Conservation (phyloP, 2,113 vertebrate species). For the Sterna hirundo region DNA sequence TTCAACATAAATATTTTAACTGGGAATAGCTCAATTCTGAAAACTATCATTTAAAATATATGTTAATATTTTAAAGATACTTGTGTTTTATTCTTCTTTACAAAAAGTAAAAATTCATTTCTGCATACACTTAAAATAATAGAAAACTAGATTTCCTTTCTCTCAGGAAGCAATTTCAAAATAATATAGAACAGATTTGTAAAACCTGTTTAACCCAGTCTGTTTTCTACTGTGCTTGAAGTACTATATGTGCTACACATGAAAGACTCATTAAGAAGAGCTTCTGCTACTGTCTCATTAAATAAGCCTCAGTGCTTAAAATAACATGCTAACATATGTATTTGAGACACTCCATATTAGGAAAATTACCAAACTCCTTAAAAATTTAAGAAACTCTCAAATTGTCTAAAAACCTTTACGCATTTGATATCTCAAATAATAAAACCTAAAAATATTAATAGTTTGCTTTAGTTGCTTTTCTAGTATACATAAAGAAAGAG, state of each 20-base stretch:
- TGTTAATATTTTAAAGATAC: not conserved
- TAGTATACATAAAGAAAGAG: not conserved
- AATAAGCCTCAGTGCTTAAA: not conserved
- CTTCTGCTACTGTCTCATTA: not conserved
- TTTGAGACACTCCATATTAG: not conserved
- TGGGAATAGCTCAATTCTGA: not conserved
- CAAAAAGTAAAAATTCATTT: not conserved
- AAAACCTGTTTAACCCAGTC: not conserved
- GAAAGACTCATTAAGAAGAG: not conserved
- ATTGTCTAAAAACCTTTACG: not conserved
- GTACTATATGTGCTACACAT: not conserved
- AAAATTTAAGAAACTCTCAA: not conserved
- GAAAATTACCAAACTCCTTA: constrained; percentile 12
- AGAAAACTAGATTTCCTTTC: not conserved
- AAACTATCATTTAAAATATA: not conserved
- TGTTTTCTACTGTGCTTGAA: not conserved
- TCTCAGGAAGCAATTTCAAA: constrained; percentile 2
- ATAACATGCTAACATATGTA: not conserved
- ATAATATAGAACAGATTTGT: not conserved
- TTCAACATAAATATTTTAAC: not conserved
- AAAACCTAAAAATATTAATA: not conserved
- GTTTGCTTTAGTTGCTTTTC: not conserved
- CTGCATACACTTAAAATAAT: not conserved
- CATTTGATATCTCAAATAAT: not conserved
- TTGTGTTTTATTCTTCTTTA: not conserved